These are phyloP conservation scores for Patella depressa DNA, from an alignment of 2,888 invertebrate species.

Conservation along the genomic window DNA sequence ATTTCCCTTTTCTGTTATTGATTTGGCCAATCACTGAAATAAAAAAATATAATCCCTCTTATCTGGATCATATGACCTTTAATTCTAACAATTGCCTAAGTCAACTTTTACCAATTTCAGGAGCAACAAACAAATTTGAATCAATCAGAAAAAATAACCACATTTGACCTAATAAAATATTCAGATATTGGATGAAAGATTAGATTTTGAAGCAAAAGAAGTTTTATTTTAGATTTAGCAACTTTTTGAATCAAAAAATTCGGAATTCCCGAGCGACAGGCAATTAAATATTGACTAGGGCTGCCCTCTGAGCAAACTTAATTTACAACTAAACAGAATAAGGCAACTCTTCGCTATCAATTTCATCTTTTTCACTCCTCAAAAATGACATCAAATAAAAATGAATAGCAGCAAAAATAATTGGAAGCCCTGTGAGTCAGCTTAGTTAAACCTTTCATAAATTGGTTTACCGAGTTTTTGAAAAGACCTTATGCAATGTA, in stretches of 20 bases:
- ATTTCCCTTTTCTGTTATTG: too few species aligned
- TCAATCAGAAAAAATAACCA: too few species aligned
- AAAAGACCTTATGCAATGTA: conserved; percentile 18
- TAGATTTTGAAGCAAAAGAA: background rate
- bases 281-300: background rate
- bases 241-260: background rate
- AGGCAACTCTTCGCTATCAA: conserved; percentile 18
- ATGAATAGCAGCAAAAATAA: background rate
- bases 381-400: conserved; percentile 19
- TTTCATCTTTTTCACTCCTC: conserved; percentile 27
- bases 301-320: conserved; percentile 7
- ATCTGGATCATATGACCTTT: too few species aligned
- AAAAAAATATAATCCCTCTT: too few species aligned
- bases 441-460: conserved; percentile 20
- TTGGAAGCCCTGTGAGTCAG: background rate
- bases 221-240: background rate
- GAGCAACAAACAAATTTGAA: too few species aligned
- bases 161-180: too few species aligned
- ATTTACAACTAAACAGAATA: conserved; percentile 5
- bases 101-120: too few species aligned
- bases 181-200: background rate
- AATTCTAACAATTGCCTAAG: too few species aligned
- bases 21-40: too few species aligned
- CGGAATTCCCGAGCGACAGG: background rate
- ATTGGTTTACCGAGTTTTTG: conserved; percentile 23